Evolutionary conservation across 2,113 vertebrate genomes (phyloP).

Genomic region (Gobio gobio): DNA sequence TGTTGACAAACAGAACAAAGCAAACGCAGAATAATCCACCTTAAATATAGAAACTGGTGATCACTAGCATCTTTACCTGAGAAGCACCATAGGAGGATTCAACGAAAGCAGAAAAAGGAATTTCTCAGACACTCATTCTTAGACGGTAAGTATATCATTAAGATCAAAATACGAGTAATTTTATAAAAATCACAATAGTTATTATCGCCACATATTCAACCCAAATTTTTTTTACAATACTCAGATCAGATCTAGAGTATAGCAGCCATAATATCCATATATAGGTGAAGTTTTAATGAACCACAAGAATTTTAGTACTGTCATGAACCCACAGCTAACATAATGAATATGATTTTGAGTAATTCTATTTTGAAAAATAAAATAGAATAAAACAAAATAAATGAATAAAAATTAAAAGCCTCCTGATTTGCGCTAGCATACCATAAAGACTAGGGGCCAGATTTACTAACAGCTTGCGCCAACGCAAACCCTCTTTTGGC

Average conservation of each 20-base stretch:
- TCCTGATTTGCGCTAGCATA: neutral
- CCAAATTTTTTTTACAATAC: neutral
- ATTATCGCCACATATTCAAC: neutral
- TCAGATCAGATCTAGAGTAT: neutral
- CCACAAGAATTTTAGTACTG: neutral
- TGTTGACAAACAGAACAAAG: constrained; percentile 18
- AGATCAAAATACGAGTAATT: neutral
- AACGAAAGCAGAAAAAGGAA: neutral
- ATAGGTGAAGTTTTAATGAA: neutral
- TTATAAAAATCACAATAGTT: neutral
- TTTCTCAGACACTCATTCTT: too few species aligned
- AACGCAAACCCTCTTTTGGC: too few species aligned
- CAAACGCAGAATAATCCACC: neutral
- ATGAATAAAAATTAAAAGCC: neutral
- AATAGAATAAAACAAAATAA: neutral
- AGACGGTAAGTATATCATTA: neutral
- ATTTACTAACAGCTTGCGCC: too few species aligned
- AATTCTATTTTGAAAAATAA: neutral
- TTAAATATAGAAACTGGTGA: constrained; percentile 1
- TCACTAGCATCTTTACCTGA: neutral
- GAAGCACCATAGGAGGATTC: neutral
- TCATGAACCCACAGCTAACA: neutral
- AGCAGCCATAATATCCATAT: neutral
- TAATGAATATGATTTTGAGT: neutral
- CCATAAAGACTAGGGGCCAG: too few species aligned